A percentile compares a stretch with the other conserved stretches of the same genome.
Evolutionary conservation across 2,797 vertebrate genomes (phyloP).

Genomic region (Parauchenoglanis ngamensis): DNA sequence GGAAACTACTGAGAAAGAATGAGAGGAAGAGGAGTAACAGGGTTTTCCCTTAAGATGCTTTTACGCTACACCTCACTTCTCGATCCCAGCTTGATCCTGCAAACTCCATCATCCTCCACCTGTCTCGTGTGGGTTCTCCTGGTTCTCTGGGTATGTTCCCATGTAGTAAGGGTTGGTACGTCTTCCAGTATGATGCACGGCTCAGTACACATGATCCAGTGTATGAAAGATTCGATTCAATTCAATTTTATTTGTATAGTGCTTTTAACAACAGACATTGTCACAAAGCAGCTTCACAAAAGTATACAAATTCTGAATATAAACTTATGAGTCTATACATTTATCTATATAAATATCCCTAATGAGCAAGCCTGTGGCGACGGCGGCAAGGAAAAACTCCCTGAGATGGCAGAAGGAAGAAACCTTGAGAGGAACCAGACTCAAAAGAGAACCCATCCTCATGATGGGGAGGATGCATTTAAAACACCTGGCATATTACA

Average conservation of each 20-base stretch:
- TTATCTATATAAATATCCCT: no score
- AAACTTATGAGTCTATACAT: no score
- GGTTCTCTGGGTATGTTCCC: neutral
- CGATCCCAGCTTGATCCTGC: neutral
- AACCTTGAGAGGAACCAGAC: no score
- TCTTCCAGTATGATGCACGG: neutral
- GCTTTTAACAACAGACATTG: no score
- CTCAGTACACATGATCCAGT: neutral
- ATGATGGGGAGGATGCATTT: neutral
- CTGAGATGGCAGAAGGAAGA: no score
- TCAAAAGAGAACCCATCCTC: no score
- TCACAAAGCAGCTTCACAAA: no score
- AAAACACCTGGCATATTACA: neutral
- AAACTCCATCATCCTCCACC: neutral
- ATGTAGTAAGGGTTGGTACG: neutral
- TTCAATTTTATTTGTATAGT: no score
- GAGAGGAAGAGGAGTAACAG: neutral
- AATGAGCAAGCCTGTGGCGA: no score
- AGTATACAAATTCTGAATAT: no score
- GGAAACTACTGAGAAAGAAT: constrained; percentile 9
- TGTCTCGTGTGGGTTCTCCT: neutral
- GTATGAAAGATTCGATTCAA: neutral
- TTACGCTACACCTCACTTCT: neutral
- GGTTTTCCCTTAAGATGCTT: neutral
- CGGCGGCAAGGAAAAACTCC: no score